phyloP scores from a whole-genome alignment of 2,888 invertebrate genomes.

The Zonitis immaculata region DNA sequence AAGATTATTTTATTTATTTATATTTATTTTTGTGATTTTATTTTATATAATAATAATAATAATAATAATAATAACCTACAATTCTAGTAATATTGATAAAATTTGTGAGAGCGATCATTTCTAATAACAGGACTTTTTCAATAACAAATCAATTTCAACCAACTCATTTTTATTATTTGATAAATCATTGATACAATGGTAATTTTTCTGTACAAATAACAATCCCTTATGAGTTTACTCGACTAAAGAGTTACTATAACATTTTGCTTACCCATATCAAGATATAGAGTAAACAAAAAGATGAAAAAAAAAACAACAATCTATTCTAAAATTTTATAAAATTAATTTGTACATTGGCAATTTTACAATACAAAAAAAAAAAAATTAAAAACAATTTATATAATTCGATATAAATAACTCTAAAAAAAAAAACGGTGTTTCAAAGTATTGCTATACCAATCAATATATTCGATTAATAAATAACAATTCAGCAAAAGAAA shows the following conservation, averaged over 20 bases:
- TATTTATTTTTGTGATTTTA: slow-evolving; percentile 26
- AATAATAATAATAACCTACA: no score
- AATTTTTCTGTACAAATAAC: slow-evolving; percentile 18
- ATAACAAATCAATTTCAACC: background rate
- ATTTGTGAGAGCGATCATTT: background rate
- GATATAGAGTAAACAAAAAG: slow-evolving; percentile 13
- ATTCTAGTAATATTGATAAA: background rate
- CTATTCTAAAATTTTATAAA: slow-evolving; percentile 14
- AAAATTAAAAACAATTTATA: slow-evolving; percentile 3
- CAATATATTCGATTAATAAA: no score
- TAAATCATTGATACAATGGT: slow-evolving; percentile 36
- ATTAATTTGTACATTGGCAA: slow-evolving; percentile 6
- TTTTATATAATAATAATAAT: background rate
- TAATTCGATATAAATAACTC: no score
- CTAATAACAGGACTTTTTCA: background rate
- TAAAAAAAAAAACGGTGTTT: no score
- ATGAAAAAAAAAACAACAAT: slow-evolving; percentile 11
- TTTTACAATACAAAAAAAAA: slow-evolving; percentile 10
- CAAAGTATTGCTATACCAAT: background rate
- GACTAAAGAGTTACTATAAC: slow-evolving; percentile 37
- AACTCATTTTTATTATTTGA: background rate
- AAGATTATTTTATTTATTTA: slow-evolving; percentile 28
- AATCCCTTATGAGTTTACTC: slow-evolving; percentile 8
- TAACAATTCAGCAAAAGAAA: background rate
- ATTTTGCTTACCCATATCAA: slow-evolving; percentile 21